Base-by-base conservation (phyloP, 2,113 vertebrate species). In the Pteronura brasiliensis region DNA sequence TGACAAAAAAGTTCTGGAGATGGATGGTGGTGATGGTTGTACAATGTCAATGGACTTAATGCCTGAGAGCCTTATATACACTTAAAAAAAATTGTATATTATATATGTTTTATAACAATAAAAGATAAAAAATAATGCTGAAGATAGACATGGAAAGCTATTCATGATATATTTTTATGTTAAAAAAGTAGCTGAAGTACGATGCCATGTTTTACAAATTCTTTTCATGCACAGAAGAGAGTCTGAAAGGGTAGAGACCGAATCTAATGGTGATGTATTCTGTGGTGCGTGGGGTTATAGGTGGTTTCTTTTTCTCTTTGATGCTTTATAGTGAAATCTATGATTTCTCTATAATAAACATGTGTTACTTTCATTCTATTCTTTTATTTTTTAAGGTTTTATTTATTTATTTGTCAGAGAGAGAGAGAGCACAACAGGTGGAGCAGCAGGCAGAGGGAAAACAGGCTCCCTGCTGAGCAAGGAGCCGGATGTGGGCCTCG, bases 171-270 rank as follows among this genome's bases (percentile, higher is more conserved):
- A 93, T 42, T 57, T 85, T 59, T 88, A 81, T 77, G n/a, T 57
- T 23, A 71, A 82, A 93, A 93, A 93, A 79, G 27, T 14, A 91
- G 27, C 20, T 88, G 34, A 39, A 15, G 23, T 44, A 92, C 49
- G 49, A 97, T 67, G 15, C 15, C 14, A 44, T 81, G 76, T 84
- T 94, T 97, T 87, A 9, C 55, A 72, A 96, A 95, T 88, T 77
- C 7, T 47, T 79, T 89, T 84, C 12, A 52, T 57, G 23, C 29
- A 65, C 18, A 94, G 55, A 83, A 88, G 49, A 81, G 31, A 77
- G 34, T 80, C 36, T 76, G 9, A 74, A 92, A 95, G 27, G 20
- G 7, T 39, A 39, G 14, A 84, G 6, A 76, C 55, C 12, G 76
- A 93, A 83, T 84, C 25, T 95, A 93, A 67, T 34, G 63, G 31